These are phyloP conservation scores for Odobenus rosmarus DNA, from an alignment of 2,113 vertebrate species.

Conservation along the genomic window DNA sequence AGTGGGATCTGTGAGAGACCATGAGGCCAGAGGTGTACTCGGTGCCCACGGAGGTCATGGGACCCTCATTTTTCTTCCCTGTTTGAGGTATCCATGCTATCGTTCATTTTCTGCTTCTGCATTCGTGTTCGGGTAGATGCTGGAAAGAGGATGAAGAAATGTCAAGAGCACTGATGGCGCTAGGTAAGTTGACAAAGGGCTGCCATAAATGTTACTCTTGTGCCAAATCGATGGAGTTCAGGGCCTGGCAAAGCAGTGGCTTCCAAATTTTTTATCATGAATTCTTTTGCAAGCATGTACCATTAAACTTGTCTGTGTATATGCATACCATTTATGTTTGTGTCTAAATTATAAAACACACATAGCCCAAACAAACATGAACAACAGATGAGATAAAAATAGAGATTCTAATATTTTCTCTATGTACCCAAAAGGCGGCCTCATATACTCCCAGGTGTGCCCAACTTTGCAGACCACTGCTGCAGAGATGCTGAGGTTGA, in stretches of 20 bases:
- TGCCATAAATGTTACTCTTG: not conserved
- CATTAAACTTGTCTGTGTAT: not conserved
- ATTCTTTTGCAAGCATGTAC: not conserved
- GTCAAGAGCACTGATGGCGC: not conserved
- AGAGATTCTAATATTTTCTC: not conserved
- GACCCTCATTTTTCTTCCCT: conserved; percentile 87
- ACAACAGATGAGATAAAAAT: not conserved
- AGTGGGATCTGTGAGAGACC: conserved; percentile 54
- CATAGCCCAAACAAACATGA: not conserved
- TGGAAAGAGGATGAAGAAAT: conserved; percentile 73
- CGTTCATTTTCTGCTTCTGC: conserved; percentile 97
- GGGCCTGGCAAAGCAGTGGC: not conserved
- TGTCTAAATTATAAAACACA: conserved; percentile 1
- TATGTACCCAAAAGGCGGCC: not conserved
- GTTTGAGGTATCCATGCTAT: conserved; percentile 88
- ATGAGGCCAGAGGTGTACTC: not conserved
- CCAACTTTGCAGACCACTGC: not conserved
- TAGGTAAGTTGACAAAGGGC: not conserved
- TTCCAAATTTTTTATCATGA: conserved; percentile 1
- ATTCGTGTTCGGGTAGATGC: conserved; percentile 95
- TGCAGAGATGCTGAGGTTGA: not conserved
- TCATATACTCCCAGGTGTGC: not conserved
- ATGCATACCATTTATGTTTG: not conserved
- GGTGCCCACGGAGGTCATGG: conserved; percentile 68
- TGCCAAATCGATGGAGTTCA: not conserved